A percentile compares a stretch with the other conserved stretches of the same genome.
phyloP scores from a whole-genome alignment of 2,888 invertebrate genomes.

The Phania funesta region DNA sequence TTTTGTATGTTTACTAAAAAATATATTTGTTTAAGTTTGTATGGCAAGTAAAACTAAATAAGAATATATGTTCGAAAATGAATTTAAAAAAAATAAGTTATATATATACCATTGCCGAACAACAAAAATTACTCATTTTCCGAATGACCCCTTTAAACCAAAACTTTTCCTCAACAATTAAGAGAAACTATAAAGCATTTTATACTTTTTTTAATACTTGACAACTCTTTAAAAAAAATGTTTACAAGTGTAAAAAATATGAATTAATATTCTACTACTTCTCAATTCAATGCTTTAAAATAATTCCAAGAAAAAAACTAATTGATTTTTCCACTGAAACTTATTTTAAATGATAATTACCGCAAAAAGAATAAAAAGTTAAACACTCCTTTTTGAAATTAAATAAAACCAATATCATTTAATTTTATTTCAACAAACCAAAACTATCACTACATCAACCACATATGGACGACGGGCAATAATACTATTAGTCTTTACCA shows the following conservation, averaged over 20 bases:
- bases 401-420: conserved; percentile 3
- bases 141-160: neutral
- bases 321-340: conserved; percentile 34
- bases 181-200: conserved; percentile 2
- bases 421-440: conserved; percentile 23
- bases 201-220: neutral
- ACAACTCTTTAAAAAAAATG: neutral
- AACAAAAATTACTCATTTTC: neutral
- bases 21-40: too few relatives aligned
- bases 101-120: too few relatives aligned
- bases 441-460: conserved; percentile 22
- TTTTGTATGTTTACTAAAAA: too few relatives aligned
- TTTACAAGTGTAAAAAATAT: conserved; percentile 12
- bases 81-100: too few relatives aligned
- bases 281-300: conserved; percentile 18
- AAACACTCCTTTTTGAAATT: neutral
- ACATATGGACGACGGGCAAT: conserved; percentile 26
- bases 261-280: conserved; percentile 40
- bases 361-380: conserved; percentile 1
- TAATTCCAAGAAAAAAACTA: conserved; percentile 5
- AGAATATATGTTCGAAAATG: too few relatives aligned
- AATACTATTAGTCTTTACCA: conserved; percentile 43
- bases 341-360: conserved; percentile 13
- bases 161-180: conserved; percentile 1
- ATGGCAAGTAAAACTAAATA: too few relatives aligned